phyloP scores from a whole-genome alignment of 2,888 invertebrate species.

The Aphodius granarius region DNA sequence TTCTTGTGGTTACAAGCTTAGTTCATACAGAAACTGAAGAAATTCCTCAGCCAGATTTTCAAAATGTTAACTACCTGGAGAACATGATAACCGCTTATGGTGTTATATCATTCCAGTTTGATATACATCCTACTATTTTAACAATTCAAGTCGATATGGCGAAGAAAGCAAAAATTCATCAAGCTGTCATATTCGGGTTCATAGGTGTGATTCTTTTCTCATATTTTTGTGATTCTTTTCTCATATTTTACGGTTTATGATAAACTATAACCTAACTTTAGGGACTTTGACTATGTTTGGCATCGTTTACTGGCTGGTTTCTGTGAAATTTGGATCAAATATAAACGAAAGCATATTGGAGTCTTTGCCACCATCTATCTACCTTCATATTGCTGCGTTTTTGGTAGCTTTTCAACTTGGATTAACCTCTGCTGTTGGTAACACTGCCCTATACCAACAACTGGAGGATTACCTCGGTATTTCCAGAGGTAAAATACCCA shows the following conservation, averaged over 20 bases:
- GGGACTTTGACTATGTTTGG: slow-evolving; percentile 67
- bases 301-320: slow-evolving; percentile 64
- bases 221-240: background rate
- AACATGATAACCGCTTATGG: slow-evolving; percentile 66
- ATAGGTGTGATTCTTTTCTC: slow-evolving; percentile 15
- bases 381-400: slow-evolving; percentile 68
- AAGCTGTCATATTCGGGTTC: slow-evolving; percentile 67
- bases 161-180: slow-evolving; percentile 70
- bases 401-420: slow-evolving; percentile 77
- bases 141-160: slow-evolving; percentile 93
- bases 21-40: slow-evolving; percentile 18
- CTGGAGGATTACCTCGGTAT: slow-evolving; percentile 76
- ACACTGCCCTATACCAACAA: slow-evolving; percentile 80
- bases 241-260: background rate
- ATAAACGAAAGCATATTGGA: slow-evolving; percentile 69
- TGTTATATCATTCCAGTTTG: slow-evolving; percentile 73
- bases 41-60: background rate
- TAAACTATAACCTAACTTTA: slow-evolving; percentile 37
- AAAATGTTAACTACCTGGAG: slow-evolving; percentile 43
- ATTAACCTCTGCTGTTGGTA: slow-evolving; percentile 75
- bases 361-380: slow-evolving; percentile 64
- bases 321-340: slow-evolving; percentile 65
- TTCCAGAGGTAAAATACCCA: slow-evolving; percentile 66
- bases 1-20: slow-evolving; percentile 69
- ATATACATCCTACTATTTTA: slow-evolving; percentile 81